Evolutionary conservation across 2,888 invertebrate species (phyloP).

Genomic region (Polymixis lichenea): DNA sequence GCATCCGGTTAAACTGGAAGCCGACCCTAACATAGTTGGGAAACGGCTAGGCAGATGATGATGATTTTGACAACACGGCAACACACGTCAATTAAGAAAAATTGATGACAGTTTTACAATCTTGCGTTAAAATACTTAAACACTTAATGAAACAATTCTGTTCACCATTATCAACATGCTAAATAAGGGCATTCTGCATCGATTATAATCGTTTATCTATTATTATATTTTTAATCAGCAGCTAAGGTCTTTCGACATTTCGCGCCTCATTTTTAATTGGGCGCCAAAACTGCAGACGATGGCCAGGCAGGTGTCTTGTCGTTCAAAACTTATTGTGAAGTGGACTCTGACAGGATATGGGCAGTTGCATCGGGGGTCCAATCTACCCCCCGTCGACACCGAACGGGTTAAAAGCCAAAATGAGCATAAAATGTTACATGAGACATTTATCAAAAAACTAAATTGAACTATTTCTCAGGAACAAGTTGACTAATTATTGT

Average conservation of each 20-base stretch:
- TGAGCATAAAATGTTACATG: conserved; percentile 36
- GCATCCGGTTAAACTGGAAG: too few relatives aligned
- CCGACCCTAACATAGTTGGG: too few relatives aligned
- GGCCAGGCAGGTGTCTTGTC: conserved; percentile 49
- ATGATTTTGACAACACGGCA: too few relatives aligned
- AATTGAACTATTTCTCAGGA: conserved; percentile 20
- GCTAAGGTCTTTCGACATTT: conserved; percentile 8
- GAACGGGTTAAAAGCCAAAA: conserved; percentile 49
- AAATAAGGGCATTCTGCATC: conserved; percentile 26
- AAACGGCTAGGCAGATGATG: too few relatives aligned
- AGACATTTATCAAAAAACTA: conserved; percentile 9
- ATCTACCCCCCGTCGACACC: conserved; percentile 56
- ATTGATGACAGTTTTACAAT: conserved; percentile 1
- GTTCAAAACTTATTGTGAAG: conserved; percentile 22
- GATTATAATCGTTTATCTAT: conserved; percentile 11
- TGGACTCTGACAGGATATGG: conserved; percentile 3
- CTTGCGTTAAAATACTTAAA: background rate
- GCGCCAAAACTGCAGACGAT: conserved; percentile 34
- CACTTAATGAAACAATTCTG: conserved; percentile 2
- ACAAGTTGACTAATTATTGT: conserved; percentile 30
- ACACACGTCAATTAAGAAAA: conserved; percentile 10
- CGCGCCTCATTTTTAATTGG: conserved; percentile 33
- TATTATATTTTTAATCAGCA: background rate
- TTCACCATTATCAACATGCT: conserved; percentile 3
- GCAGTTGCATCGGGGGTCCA: conserved; percentile 47